Conservation (phyloP, 2,888 invertebrate species). For the Rotaria socialis region DNA sequence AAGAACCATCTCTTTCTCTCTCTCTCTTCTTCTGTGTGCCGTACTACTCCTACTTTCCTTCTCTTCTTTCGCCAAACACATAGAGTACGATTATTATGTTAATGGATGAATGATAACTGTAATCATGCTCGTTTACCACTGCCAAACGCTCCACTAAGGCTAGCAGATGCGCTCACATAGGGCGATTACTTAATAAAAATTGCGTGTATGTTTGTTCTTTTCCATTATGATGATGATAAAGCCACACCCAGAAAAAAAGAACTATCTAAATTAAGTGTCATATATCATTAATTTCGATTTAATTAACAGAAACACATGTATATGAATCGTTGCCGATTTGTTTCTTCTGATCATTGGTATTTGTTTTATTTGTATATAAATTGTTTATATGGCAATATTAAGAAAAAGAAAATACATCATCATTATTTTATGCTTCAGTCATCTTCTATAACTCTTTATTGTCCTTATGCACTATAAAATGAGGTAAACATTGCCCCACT, state of each 20-base stretch:
- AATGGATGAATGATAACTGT: conserved; percentile 22
- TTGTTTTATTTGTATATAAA: background rate
- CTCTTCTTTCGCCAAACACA: background rate
- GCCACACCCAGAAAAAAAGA: background rate
- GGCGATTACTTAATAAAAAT: background rate
- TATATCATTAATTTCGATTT: background rate
- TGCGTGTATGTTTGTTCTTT: background rate
- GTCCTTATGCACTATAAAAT: background rate
- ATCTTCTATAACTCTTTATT: background rate
- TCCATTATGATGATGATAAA: background rate
- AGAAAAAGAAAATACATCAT: background rate
- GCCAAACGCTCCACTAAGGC: background rate
- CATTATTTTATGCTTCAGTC: conserved; percentile 16
- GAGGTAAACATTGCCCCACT: conserved; percentile 15
- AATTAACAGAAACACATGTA: background rate
- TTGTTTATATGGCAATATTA: background rate
- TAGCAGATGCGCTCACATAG: background rate
- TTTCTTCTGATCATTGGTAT: background rate
- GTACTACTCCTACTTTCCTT: background rate
- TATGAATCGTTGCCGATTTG: background rate
- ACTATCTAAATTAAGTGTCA: background rate
- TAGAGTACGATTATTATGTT: background rate
- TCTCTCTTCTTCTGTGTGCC: background rate
- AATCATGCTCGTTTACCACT: background rate
- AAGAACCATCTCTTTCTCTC: background rate